These are phyloP conservation scores for Sebastes ruberrimus DNA, from an alignment of 2,797 vertebrate genomes.

Conservation along the genomic window DNA sequence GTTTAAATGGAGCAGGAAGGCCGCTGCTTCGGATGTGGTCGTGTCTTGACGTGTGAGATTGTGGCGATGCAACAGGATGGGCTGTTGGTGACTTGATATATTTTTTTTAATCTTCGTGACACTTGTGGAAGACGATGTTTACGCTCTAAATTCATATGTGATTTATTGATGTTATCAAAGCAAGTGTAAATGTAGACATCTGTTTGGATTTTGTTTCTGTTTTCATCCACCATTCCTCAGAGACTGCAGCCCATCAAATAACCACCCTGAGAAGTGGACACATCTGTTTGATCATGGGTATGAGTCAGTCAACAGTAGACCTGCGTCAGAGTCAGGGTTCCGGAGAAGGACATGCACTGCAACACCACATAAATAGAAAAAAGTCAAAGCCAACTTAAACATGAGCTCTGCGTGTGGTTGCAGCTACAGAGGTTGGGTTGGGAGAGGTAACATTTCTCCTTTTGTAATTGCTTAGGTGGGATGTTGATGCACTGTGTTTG, in stretches of 20 bases:
- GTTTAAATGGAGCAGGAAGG: slow-evolving; percentile 53
- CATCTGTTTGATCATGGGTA: slow-evolving; percentile 37
- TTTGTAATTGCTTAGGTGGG: background rate
- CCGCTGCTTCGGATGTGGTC: slow-evolving; percentile 64
- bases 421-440: slow-evolving; percentile 1
- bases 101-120: background rate
- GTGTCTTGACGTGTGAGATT: background rate
- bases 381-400: slow-evolving; percentile 25
- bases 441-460: background rate
- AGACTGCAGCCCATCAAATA: slow-evolving; percentile 11
- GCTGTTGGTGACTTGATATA: background rate
- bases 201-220: slow-evolving; percentile 9
- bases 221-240: background rate
- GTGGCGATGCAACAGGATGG: background rate
- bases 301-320: slow-evolving; percentile 20
- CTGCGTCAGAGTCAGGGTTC: slow-evolving; percentile 48
- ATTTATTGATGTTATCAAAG: slow-evolving; percentile 13
- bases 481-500: background rate
- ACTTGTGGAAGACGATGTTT: background rate
- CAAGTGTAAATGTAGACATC: background rate
- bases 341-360: slow-evolving; percentile 13
- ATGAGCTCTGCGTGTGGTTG: slow-evolving; percentile 20
- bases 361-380: slow-evolving; percentile 27
- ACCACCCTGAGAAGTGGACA: slow-evolving; percentile 19
- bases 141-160: background rate